Base-by-base conservation (phyloP, 2,113 vertebrate species). In the Vimba vimba region DNA sequence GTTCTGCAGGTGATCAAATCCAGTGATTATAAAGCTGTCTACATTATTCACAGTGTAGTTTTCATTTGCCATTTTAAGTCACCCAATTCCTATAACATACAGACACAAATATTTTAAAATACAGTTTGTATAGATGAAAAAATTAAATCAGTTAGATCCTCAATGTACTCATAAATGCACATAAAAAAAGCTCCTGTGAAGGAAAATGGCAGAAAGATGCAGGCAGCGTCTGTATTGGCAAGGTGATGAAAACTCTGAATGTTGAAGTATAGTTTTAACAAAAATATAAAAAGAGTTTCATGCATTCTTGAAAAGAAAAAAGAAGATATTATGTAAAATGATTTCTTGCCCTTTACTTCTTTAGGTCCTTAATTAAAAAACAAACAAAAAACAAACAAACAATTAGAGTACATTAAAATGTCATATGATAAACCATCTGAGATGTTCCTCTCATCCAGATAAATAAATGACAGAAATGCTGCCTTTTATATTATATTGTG, bases 1-100 rank as follows among this genome's bases (percentile, higher is more conserved):
- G 59, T 89, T 62, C 7, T 81, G 66, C 45, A 89, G 76, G 30
- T 71, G 64, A 68, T 88, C 81, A 43, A 76, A 86, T 39, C 88
- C 87, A 9, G 71, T 85, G 59, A 89, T 87, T 33, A 79, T 79
- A 30, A 91, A 89, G 30, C 84, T 82, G 25, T 73, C 59, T 8
- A 90, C 73, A 19, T 33, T 43, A n/a, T 36, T 69, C 13, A 19
- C 30, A 68, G 73, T 52, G 27, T 39, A 17, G 36, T 66, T 85
- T 19, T 12, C 30, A 25, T 25, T 64, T 0, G 2, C 60, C 84
- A 85, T 85, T 50, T 85, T 81, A 6, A 81, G 21, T 43, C 7
- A 45, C 9, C 6, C 12, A 68, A 7, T 19, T 25, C 23, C 12
- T 13, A 33, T 33, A 47, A 52, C 3, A 50, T 25, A 27, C 43